Conservation (phyloP, 2,888 invertebrate species). For the Cephus pulcher region DNA sequence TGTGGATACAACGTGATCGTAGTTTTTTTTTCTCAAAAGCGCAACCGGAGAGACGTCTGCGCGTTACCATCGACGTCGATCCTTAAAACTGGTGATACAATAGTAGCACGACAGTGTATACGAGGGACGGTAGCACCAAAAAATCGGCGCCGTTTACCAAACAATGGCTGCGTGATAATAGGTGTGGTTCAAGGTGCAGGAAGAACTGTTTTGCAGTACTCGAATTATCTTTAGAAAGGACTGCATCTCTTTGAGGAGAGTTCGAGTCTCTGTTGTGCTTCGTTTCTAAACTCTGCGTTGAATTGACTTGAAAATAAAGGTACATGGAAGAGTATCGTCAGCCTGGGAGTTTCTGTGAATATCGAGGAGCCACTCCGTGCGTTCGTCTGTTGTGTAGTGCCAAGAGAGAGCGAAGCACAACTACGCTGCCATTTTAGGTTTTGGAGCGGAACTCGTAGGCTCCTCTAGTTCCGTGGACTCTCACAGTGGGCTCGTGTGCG, state of each 20-base stretch:
- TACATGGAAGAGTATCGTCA: background rate
- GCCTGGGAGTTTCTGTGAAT: background rate
- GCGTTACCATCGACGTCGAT: background rate
- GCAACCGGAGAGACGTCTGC: background rate
- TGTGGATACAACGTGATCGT: background rate
- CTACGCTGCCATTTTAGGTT: constrained; percentile 40
- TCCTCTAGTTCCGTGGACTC: constrained; percentile 2
- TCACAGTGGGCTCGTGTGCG: background rate
- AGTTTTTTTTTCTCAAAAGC: background rate
- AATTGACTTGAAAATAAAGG: background rate
- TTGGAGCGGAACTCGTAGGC: constrained; percentile 14
- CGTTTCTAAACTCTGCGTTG: background rate
- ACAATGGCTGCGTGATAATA: constrained; percentile 20
- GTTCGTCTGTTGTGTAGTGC: constrained; percentile 10
- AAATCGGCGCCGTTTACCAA: constrained; percentile 5
- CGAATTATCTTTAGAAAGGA: background rate
- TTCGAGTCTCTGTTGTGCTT: background rate
- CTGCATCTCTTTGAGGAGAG: background rate
- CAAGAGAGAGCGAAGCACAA: constrained; percentile 24
- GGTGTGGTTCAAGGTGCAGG: constrained; percentile 21
- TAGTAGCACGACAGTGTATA: background rate
- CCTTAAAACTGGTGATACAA: background rate
- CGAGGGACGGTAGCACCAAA: background rate
- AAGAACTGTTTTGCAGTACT: background rate
- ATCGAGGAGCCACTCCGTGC: background rate